Conservation (phyloP, 2,888 invertebrate species). For the Nomada flava region DNA sequence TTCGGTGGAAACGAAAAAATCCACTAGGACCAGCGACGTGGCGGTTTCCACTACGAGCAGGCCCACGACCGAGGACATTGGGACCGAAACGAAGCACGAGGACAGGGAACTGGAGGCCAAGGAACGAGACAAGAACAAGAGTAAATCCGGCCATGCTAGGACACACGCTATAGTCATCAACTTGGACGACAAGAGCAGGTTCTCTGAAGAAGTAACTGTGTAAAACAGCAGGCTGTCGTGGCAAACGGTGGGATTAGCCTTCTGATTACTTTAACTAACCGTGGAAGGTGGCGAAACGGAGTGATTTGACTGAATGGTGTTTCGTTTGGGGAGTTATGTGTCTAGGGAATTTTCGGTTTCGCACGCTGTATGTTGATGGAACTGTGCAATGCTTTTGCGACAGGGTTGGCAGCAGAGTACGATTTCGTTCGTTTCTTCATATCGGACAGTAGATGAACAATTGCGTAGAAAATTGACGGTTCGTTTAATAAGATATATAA, state of each 20-base stretch:
- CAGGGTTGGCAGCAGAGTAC: no score
- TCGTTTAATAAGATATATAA: not conserved
- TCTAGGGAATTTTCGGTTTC: not conserved
- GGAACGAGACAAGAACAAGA: slow-evolving; percentile 62
- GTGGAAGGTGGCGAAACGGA: not conserved
- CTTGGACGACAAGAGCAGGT: slow-evolving; percentile 91
- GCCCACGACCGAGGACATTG: slow-evolving; percentile 59
- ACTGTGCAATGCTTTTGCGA: no score
- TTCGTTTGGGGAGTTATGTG: not conserved
- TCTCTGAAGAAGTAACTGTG: slow-evolving; percentile 93
- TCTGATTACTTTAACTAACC: slow-evolving; percentile 5
- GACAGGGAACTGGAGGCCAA: slow-evolving; percentile 82
- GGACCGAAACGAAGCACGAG: slow-evolving; percentile 80
- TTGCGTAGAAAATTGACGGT: not conserved
- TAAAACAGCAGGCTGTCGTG: slow-evolving; percentile 77
- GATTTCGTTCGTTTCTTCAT: no score
- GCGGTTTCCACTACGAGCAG: slow-evolving; percentile 63
- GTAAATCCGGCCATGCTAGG: slow-evolving; percentile 88
- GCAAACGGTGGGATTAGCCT: not conserved
- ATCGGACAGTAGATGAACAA: no score
- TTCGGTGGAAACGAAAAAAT: slow-evolving; percentile 24
- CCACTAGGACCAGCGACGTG: slow-evolving; percentile 55
- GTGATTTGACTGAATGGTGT: not conserved
- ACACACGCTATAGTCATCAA: slow-evolving; percentile 93
- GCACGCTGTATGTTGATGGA: not conserved